Evolutionary conservation across 2,113 vertebrate genomes (phyloP).

Genomic region (Gobius niger): DNA sequence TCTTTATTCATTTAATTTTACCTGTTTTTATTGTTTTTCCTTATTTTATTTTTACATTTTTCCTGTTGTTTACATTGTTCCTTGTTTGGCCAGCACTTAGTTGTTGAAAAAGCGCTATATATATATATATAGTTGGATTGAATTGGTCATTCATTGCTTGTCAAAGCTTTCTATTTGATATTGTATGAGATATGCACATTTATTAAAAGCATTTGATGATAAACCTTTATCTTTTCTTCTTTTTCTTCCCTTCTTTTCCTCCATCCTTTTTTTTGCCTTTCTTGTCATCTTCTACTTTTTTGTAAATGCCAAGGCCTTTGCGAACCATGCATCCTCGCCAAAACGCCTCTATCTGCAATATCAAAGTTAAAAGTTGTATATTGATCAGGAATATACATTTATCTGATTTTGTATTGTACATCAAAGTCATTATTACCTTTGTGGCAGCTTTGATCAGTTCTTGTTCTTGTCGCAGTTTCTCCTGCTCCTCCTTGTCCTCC

Average conservation of each 20-base stretch:
- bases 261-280: conserved; percentile 51
- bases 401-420: not conserved
- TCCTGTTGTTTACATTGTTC: too few relatives aligned
- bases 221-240: conserved; percentile 33
- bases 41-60: too few relatives aligned
- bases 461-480: conserved; percentile 32
- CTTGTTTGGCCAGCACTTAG: too few relatives aligned
- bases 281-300: conserved; percentile 39
- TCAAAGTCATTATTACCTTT: conserved; percentile 42
- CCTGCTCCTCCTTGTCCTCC: conserved; percentile 56
- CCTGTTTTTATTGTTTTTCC: too few relatives aligned
- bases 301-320: conserved; percentile 37
- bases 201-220: too few relatives aligned
- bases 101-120: too few relatives aligned
- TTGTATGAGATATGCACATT: too few relatives aligned
- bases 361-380: not conserved
- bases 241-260: conserved; percentile 41
- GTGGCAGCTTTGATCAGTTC: conserved; percentile 25
- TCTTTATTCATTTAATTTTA: too few relatives aligned
- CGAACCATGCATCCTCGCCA: conserved; percentile 65
- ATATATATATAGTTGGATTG: too few relatives aligned
- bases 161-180: too few relatives aligned
- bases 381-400: not conserved
- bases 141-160: too few relatives aligned
- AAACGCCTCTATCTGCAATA: conserved; percentile 60